Conservation (phyloP, 1,140 invertebrate genomes). For the Drosophila ohnishii region DNA sequence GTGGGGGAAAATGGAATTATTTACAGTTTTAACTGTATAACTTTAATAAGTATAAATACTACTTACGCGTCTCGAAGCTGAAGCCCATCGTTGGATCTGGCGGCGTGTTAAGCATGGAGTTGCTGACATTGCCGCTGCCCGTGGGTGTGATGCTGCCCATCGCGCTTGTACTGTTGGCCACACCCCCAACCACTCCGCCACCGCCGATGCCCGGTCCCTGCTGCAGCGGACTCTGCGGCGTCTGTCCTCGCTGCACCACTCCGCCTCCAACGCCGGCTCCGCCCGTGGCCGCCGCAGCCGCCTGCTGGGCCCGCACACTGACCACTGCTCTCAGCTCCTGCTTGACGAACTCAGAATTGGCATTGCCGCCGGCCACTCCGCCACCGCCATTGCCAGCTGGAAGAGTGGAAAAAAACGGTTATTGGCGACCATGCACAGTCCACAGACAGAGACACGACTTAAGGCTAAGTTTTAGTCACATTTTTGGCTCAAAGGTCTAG, state of each 20-base stretch:
- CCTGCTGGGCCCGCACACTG: constrained; percentile 89
- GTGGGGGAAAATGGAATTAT: background rate
- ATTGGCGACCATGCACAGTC: constrained; percentile 2
- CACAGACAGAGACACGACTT: constrained; percentile 15
- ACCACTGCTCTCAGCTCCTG: constrained; percentile 94
- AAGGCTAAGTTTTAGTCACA: constrained; percentile 64
- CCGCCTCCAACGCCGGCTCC: constrained; percentile 51
- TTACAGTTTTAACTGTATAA: background rate
- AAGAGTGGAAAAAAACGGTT: constrained; percentile 16
- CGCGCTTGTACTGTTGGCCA: constrained; percentile 76
- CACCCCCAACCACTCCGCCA: constrained; percentile 38
- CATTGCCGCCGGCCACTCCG: constrained; percentile 62
- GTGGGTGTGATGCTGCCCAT: constrained; percentile 69
- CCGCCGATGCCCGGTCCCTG: constrained; percentile 66
- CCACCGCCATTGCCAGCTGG: constrained; percentile 63
- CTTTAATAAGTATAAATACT: background rate
- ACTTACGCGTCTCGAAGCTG: constrained; percentile 80
- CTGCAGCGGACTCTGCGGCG: constrained; percentile 79
- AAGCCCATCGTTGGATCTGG: constrained; percentile 80
- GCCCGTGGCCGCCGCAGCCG: constrained; percentile 62
- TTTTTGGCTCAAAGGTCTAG: constrained; percentile 31
- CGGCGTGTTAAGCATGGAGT: constrained; percentile 75
- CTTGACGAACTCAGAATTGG: constrained; percentile 90
- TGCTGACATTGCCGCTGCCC: constrained; percentile 58
- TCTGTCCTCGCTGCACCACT: constrained; percentile 63